phyloP scores from a whole-genome alignment of 2,888 invertebrate genomes.

The Agrochola lychnidis region DNA sequence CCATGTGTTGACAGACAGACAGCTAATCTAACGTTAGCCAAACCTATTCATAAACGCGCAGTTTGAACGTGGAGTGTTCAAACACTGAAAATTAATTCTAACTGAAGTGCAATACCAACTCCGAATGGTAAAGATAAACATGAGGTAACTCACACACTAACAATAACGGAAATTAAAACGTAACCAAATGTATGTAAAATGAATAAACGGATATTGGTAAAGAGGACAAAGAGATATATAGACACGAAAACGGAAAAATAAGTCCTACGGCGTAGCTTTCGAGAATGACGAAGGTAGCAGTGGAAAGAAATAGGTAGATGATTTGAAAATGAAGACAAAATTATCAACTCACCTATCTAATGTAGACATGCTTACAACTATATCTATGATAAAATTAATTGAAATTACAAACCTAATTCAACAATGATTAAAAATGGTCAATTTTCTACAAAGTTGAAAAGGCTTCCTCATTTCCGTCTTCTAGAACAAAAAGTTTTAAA shows the following conservation, averaged over 20 bases:
- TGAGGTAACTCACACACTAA: conserved; percentile 31
- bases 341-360: no score
- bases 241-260: not conserved
- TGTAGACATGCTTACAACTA: no score
- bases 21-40: conserved; percentile 47
- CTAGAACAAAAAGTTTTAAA: conserved; percentile 40
- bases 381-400: no score
- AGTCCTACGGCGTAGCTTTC: not conserved
- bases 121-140: conserved; percentile 35
- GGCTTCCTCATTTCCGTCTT: conserved; percentile 9
- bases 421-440: not conserved
- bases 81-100: conserved; percentile 54
- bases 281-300: no score
- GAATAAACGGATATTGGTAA: conserved; percentile 40
- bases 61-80: conserved; percentile 34
- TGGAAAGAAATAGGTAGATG: not conserved
- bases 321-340: not conserved
- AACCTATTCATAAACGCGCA: conserved; percentile 38
- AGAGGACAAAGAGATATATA: conserved; percentile 12
- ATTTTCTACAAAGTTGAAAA: not conserved
- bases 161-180: conserved; percentile 39
- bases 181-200: conserved; percentile 26
- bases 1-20: conserved; percentile 46
- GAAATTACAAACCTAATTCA: no score
- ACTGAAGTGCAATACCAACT: conserved; percentile 45